Percentiles rank a stretch among this genome's conserved stretches.
Conservation (phyloP, 2,113 vertebrate species). For the Oceanites oceanicus region DNA sequence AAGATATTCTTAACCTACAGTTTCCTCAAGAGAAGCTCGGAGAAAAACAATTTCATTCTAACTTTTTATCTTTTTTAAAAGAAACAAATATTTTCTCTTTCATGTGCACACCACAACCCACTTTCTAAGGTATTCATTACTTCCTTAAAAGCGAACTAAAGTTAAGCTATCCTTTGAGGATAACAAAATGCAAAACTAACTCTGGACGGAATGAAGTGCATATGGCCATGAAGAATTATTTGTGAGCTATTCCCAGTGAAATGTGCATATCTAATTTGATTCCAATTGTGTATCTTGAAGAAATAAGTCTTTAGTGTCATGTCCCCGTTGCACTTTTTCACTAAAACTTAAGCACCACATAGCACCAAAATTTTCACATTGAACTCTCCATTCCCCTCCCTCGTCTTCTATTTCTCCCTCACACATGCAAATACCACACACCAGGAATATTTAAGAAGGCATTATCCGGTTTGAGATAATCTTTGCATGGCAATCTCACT, state of each 20-base stretch:
- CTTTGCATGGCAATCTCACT: background rate
- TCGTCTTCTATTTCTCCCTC: background rate
- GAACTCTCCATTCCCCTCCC: background rate
- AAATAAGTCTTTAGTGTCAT: background rate
- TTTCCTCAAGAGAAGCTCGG: background rate
- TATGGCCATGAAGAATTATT: slow-evolving; percentile 49
- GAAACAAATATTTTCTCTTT: slow-evolving; percentile 27
- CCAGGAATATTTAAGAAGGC: background rate
- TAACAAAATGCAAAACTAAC: slow-evolving; percentile 62
- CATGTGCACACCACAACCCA: background rate
- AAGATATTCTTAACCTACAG: background rate
- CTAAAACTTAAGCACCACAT: background rate
- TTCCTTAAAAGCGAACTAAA: slow-evolving; percentile 37
- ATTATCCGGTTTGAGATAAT: background rate
- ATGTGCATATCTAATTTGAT: slow-evolving; percentile 4
- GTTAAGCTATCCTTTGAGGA: slow-evolving; percentile 53
- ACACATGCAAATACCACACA: background rate
- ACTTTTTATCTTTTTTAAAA: background rate
- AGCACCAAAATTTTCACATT: background rate
- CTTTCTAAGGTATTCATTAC: background rate
- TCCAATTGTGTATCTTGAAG: background rate
- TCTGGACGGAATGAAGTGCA: slow-evolving; percentile 51
- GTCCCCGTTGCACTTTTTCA: background rate
- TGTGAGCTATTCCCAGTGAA: slow-evolving; percentile 33
- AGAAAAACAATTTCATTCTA: background rate